Evolutionary conservation across 2,888 invertebrate genomes (phyloP).

Genomic region (Macrophya alboannulata): DNA sequence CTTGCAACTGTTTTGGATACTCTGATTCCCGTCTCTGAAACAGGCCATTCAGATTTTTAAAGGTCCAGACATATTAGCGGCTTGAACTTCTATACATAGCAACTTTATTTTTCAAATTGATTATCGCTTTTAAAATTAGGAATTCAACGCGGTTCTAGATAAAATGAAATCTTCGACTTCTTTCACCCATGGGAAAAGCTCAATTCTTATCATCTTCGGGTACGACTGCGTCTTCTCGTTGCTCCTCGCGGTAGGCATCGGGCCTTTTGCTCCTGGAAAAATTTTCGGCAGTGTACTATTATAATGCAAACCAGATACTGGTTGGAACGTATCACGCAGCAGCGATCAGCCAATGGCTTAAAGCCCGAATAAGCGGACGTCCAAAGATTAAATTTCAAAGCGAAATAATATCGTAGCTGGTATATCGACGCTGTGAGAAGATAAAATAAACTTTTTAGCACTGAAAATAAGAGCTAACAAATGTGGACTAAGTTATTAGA

Average conservation of each 20-base stretch:
- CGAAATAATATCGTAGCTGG: background rate
- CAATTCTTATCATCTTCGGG: background rate
- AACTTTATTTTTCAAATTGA: background rate
- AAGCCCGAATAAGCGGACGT: background rate
- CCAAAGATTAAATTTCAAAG: background rate
- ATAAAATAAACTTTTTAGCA: slow-evolving; percentile 23
- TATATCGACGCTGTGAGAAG: background rate
- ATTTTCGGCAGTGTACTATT: background rate
- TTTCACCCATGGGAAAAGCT: background rate
- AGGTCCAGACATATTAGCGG: background rate
- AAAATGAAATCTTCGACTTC: background rate
- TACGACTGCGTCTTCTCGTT: background rate
- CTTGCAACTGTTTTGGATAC: background rate
- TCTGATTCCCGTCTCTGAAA: background rate
- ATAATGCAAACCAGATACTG: background rate
- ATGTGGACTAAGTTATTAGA: slow-evolving; percentile 13
- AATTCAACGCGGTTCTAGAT: background rate
- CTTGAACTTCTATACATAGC: background rate
- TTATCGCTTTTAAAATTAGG: background rate
- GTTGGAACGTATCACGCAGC: background rate
- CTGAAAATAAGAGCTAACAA: background rate
- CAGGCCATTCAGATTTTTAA: too few relatives aligned
- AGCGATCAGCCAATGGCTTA: background rate
- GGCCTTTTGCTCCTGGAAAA: background rate
- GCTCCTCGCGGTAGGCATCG: background rate